Conservation (phyloP, 2,888 invertebrate genomes). For the Dicranocentrus wangi region DNA sequence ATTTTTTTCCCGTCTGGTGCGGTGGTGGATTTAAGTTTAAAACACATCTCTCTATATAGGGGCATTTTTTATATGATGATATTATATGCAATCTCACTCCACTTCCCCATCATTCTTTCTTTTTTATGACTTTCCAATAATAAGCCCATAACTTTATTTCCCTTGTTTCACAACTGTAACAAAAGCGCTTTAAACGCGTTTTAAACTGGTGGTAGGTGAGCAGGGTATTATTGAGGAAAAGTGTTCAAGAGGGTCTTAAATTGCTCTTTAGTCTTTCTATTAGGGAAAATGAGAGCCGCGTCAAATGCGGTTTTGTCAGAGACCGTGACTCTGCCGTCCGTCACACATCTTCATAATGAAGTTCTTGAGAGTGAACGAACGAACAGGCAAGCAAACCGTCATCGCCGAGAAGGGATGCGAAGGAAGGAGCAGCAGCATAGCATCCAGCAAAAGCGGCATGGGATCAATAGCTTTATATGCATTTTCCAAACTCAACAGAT, state of each 20-base stretch:
- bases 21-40: not conserved
- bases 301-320: conserved; percentile 50
- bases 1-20: not conserved
- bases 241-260: conserved; percentile 19
- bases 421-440: too few relatives aligned
- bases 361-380: not conserved
- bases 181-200: not conserved
- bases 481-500: not conserved
- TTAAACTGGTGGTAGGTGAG: not conserved
- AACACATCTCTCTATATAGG: not conserved
- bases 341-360: not conserved
- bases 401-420: too few relatives aligned
- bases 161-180: conserved; percentile 15
- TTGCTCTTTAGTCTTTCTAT: conserved; percentile 38
- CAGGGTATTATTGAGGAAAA: not conserved
- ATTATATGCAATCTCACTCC: conserved; percentile 57
- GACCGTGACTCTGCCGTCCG: conserved; percentile 43
- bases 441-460: not conserved
- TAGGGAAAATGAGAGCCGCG: conserved; percentile 54
- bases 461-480: not conserved
- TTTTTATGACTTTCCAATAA: conserved; percentile 64
- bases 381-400: not conserved
- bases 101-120: conserved; percentile 29
- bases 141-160: conserved; percentile 36
- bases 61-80: conserved; percentile 45